A percentile compares a stretch with the other conserved stretches of the same genome.
These are phyloP conservation scores for Prosapia bicincta DNA, from an alignment of 2,888 invertebrate species.

Conservation along the genomic window DNA sequence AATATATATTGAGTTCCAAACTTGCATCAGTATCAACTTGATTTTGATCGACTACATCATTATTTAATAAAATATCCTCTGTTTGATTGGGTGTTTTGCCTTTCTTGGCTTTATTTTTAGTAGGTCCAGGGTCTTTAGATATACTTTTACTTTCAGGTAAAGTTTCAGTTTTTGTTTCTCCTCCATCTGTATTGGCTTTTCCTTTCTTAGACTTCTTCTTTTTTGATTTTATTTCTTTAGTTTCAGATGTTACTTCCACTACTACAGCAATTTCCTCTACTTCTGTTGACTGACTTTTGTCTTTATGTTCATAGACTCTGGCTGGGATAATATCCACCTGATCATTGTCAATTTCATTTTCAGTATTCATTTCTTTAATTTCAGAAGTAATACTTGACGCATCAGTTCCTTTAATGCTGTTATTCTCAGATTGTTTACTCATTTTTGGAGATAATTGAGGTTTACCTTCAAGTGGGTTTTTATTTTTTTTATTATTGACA, in stretches of 20 bases:
- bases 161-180: constrained; percentile 4
- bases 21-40: background rate
- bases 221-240: background rate
- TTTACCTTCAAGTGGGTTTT: background rate
- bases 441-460: background rate
- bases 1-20: background rate
- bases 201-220: constrained; percentile 42
- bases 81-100: background rate
- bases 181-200: constrained; percentile 39
- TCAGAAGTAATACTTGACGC: background rate
- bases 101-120: background rate
- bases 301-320: background rate
- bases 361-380: background rate
- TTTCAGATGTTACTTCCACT: background rate
- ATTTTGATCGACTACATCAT: background rate
- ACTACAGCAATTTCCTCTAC: background rate
- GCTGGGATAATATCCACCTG: background rate
- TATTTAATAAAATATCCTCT: background rate
- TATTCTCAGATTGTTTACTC: background rate
- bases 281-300: background rate
- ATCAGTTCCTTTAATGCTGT: background rate
- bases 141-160: background rate
- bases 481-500: background rate
- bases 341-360: background rate
- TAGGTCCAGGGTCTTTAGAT: background rate